A percentile compares a stretch with the other conserved stretches of the same genome.
These are phyloP conservation scores for Thumatha senex DNA, from an alignment of 2,888 invertebrate species.

Conservation along the genomic window DNA sequence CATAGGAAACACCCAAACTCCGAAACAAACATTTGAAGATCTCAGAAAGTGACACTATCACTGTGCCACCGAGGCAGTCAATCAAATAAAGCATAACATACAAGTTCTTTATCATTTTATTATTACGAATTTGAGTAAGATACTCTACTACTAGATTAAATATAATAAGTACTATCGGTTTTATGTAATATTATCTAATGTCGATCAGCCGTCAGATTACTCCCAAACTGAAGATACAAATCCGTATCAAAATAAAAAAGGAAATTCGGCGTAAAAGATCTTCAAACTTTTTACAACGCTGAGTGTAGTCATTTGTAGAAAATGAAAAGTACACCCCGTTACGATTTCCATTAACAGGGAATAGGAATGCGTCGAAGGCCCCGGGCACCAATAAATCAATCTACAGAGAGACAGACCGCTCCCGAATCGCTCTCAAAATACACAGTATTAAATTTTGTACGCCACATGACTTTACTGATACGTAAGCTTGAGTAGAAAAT, in stretches of 20 bases:
- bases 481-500: conserved; percentile 27
- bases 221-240: conserved; percentile 25
- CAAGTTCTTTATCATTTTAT: no score
- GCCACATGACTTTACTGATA: conserved; percentile 23
- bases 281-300: conserved; percentile 24
- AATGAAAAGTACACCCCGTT: conserved; percentile 63
- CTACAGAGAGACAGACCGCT: conserved; percentile 49
- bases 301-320: conserved; percentile 57
- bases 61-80: no score
- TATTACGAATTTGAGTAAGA: no score
- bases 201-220: conserved; percentile 20
- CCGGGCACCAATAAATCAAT: conserved; percentile 65
- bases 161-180: neutral
- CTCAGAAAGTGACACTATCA: no score
- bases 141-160: no score
- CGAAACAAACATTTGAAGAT: no score
- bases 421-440: conserved; percentile 43
- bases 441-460: conserved; percentile 45
- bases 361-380: conserved; percentile 57
- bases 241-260: conserved; percentile 17
- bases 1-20: no score
- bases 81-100: no score
- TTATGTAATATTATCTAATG: conserved; percentile 21
- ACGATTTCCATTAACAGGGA: conserved; percentile 68
- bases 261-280: conserved; percentile 22